These are phyloP conservation scores for Agriopis leucophaearia DNA, from an alignment of 2,888 invertebrate species.

Conservation along the genomic window DNA sequence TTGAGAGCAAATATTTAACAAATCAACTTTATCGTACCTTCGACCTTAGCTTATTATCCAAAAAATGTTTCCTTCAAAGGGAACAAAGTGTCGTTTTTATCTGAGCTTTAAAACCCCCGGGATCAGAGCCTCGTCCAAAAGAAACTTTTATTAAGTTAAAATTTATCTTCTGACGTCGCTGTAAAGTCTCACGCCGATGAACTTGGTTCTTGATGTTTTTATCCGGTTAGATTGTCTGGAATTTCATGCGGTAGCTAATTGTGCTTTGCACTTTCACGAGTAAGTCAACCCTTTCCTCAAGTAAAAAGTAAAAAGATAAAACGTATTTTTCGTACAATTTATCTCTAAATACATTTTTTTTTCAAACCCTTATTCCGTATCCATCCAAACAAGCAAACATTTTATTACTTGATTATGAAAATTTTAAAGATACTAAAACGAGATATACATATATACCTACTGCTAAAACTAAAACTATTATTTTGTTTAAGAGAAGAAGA, in stretches of 20 bases:
- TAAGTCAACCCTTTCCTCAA: too few species aligned
- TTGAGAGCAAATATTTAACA: conserved; percentile 15
- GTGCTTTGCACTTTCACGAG: neutral
- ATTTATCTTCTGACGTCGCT: conserved; percentile 38
- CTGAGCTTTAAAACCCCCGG: conserved; percentile 34
- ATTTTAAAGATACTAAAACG: too few species aligned
- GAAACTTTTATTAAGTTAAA: conserved; percentile 46
- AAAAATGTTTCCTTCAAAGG: conserved; percentile 37
- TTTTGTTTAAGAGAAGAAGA: too few species aligned
- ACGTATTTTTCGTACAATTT: too few species aligned
- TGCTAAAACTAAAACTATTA: too few species aligned
- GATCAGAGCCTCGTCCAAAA: conserved; percentile 33
- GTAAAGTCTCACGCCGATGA: conserved; percentile 30
- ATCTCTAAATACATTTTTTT: too few species aligned
- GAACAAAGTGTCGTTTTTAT: conserved; percentile 45
- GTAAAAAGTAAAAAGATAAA: too few species aligned
- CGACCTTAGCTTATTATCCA: conserved; percentile 24
- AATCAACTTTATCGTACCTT: conserved; percentile 22
- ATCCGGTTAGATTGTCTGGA: conserved; percentile 22
- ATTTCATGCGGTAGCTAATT: neutral
- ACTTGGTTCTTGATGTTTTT: conserved; percentile 19
- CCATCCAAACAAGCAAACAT: too few species aligned
- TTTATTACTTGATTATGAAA: too few species aligned
- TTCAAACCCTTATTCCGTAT: too few species aligned
- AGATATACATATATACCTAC: too few species aligned